Conservation (phyloP, 2,888 invertebrate genomes). For the Philonicus albiceps region DNA sequence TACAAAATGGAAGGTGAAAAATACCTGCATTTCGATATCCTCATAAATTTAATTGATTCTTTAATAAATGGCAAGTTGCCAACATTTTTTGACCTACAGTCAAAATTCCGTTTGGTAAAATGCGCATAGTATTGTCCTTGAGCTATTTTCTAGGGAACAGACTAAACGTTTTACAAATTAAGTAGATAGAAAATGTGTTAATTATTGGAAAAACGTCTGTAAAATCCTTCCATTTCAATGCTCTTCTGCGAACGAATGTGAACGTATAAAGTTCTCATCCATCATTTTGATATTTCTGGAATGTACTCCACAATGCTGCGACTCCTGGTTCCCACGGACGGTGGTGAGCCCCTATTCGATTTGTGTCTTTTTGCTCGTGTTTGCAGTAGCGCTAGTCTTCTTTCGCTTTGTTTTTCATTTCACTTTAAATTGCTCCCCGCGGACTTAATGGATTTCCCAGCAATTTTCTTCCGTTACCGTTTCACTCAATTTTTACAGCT, state of each 20-base stretch:
- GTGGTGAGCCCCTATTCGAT: not conserved
- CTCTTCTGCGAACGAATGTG: not conserved
- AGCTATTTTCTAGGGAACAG: too few species aligned
- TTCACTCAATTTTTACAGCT: conserved; percentile 25
- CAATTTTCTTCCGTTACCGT: not conserved
- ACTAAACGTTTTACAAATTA: not conserved
- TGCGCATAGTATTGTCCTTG: too few species aligned
- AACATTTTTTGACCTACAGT: too few species aligned
- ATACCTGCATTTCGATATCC: too few species aligned
- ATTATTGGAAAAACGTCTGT: not conserved
- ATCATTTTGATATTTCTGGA: conserved; percentile 21
- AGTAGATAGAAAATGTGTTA: not conserved
- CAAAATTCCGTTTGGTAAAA: too few species aligned
- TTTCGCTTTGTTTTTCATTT: conserved; percentile 23
- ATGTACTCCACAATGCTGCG: not conserved
- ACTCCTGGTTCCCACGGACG: not conserved
- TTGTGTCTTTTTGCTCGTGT: not conserved
- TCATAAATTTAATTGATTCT: too few species aligned
- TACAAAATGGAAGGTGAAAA: too few species aligned
- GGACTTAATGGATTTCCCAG: conserved; percentile 38
- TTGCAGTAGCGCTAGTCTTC: not conserved
- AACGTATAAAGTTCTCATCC: conserved; percentile 17
- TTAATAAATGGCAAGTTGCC: too few species aligned
- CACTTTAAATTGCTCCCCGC: conserved; percentile 26
- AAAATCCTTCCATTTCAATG: not conserved